phyloP scores from a whole-genome alignment of 2,797 vertebrate genomes.

The Melanotaenia maccullochi region DNA sequence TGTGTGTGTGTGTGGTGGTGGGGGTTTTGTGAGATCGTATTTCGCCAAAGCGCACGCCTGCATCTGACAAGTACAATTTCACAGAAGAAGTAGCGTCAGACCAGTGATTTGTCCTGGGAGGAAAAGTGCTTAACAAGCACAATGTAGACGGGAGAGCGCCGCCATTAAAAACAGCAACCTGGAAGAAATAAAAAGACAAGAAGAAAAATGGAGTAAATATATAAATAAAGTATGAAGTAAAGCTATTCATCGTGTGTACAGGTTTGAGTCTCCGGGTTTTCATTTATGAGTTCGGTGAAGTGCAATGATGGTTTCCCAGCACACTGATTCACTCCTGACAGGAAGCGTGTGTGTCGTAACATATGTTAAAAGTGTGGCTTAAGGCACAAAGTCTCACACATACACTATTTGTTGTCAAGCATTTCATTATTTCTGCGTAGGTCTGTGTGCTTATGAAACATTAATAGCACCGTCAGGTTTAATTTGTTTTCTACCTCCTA shows the following conservation, averaged over 20 bases:
- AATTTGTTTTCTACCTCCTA: slow-evolving; percentile 5
- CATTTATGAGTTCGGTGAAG: slow-evolving; percentile 29
- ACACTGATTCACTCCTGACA: slow-evolving; percentile 19
- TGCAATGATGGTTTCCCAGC: slow-evolving; percentile 19
- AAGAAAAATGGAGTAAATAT: slow-evolving; percentile 19
- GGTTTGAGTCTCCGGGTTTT: slow-evolving; percentile 40
- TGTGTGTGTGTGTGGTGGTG: slow-evolving; percentile 19
- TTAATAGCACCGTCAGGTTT: slow-evolving; percentile 18
- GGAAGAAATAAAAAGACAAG: slow-evolving; percentile 31
- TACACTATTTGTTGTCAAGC: slow-evolving; percentile 15
- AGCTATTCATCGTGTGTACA: slow-evolving; percentile 54
- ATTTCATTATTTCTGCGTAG: slow-evolving; percentile 32
- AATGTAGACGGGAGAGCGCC: slow-evolving; percentile 34
- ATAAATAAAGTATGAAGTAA: slow-evolving; percentile 41
- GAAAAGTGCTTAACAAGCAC: slow-evolving; percentile 68
- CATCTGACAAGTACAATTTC: slow-evolving; percentile 73
- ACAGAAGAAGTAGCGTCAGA: slow-evolving; percentile 64
- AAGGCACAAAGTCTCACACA: slow-evolving; percentile 2
- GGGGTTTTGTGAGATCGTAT: slow-evolving; percentile 44
- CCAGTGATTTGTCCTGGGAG: slow-evolving; percentile 46
- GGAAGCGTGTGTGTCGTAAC: slow-evolving; percentile 10
- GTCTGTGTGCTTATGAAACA: not conserved
- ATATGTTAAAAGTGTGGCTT: slow-evolving; percentile 4
- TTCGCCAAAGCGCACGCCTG: slow-evolving; percentile 43
- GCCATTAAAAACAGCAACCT: slow-evolving; percentile 19